These are phyloP conservation scores for Coenonympha glycerion DNA, from an alignment of 2,888 invertebrate genomes.

Conservation along the genomic window DNA sequence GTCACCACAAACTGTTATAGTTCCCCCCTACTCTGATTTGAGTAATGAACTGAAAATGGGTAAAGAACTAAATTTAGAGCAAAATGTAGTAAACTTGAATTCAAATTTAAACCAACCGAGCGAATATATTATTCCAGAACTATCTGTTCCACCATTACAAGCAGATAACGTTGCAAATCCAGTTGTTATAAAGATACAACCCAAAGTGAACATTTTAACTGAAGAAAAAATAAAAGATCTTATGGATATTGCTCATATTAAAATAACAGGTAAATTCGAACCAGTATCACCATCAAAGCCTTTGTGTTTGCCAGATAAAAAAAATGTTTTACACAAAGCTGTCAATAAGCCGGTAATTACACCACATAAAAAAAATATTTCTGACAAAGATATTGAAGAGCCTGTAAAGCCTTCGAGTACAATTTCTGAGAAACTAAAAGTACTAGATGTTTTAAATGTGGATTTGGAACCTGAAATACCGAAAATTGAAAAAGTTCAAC, in stretches of 20 bases:
- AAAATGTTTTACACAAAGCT: not conserved
- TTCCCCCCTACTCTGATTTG: conserved; percentile 24
- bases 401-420: not conserved
- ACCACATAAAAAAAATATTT: no score
- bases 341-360: not conserved
- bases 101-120: not conserved
- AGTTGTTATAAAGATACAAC: conserved; percentile 21
- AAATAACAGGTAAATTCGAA: conserved; percentile 42
- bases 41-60: conserved; percentile 12
- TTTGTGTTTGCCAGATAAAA: conserved; percentile 37
- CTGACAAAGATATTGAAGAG: not conserved
- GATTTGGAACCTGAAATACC: conserved; percentile 5
- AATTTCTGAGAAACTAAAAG: conserved; percentile 12
- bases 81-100: not conserved
- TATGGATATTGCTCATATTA: conserved; percentile 25
- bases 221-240: conserved; percentile 50
- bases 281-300: conserved; percentile 45
- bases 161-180: not conserved
- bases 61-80: conserved; percentile 15
- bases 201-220: conserved; percentile 53
- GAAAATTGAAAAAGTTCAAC: not conserved
- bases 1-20: conserved; percentile 24
- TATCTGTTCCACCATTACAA: not conserved
- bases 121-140: not conserved
- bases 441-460: conserved; percentile 18